A percentile compares a stretch with the other conserved stretches of the same genome.
phyloP scores from a whole-genome alignment of 2,113 vertebrate species.

The Dunckerocampus dactyliophorus region DNA sequence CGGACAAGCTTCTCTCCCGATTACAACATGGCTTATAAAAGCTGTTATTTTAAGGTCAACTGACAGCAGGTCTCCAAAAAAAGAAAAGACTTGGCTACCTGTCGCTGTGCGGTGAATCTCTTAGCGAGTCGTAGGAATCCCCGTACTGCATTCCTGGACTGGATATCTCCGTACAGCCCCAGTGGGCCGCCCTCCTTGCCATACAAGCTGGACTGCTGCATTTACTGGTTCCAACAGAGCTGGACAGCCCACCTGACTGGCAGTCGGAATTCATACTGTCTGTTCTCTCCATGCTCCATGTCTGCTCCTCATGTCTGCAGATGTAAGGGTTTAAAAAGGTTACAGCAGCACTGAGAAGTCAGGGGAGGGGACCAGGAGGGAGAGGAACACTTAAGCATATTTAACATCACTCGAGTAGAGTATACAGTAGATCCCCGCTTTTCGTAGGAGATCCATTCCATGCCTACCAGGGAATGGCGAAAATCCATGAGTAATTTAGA shows the following conservation, averaged over 20 bases:
- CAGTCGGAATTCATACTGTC: conserved; percentile 94
- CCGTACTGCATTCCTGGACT: conserved; percentile 79
- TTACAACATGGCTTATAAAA: background rate
- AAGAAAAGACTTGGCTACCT: conserved; percentile 70
- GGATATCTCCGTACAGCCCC: conserved; percentile 76
- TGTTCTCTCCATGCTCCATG: conserved; percentile 93
- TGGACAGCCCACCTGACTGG: conserved; percentile 91
- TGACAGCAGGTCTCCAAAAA: background rate
- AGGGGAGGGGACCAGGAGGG: background rate
- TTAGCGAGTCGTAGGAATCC: conserved; percentile 90
- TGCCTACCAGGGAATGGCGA: too few relatives aligned
- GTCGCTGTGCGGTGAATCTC: conserved; percentile 96
- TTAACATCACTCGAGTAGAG: too few relatives aligned
- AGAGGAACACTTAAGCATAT: too few relatives aligned
- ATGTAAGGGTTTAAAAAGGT: conserved; percentile 28
- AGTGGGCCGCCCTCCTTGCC: conserved; percentile 84
- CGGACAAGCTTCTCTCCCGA: too few relatives aligned
- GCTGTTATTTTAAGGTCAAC: background rate
- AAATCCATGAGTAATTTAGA: too few relatives aligned
- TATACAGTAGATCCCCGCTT: too few relatives aligned
- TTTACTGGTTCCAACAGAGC: conserved; percentile 95
- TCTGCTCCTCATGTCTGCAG: conserved; percentile 91
- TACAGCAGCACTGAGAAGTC: conserved; percentile 9
- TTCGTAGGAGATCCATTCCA: too few relatives aligned
- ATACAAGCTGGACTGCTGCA: conserved; percentile 96